Base-by-base conservation (phyloP, 64 coral and sea anemone species). In the Acropora tenuis region DNA sequence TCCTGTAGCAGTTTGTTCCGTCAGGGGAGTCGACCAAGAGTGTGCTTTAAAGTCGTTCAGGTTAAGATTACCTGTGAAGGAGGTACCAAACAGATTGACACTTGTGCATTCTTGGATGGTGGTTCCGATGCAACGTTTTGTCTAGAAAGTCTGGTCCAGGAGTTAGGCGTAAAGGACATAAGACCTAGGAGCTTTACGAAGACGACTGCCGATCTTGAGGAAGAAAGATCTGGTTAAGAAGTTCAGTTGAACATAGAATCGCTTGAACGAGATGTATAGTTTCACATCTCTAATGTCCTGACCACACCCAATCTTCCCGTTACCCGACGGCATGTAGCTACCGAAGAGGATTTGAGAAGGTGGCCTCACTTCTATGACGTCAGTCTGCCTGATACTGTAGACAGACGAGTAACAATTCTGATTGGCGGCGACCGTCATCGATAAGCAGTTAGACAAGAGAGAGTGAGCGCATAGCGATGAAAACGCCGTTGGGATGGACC, bases 41-140 rank as follows among this genome's bases (percentile, higher is more conserved):
- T 96, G 58, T 93, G 91, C 53, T 93, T 93, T 41, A 96, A 96
- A 77, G 90, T 89, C 55, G 77, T 95, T 41, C 94, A 84, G 11
- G 89, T 92, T 5, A 92, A 82, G 47, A 86, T 95, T 74, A 69
- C 71, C n/a, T 30, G 78, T 71, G 61, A 57, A 12, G 68, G 76
- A 18, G 82, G 78, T 30, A 74, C 80, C 17, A 95, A 83, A 50
- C 30, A 95, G 57, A 88, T 88, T 4, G 81, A 53, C 44, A 89
- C 86, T 11, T 88, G 80, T 63, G 92, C 92, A 15, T 93, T 93
- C 47, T 49, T 93, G 4, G 92, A 93, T 52, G 66, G 86, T 61
- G 92, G 92, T 5, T 93, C 85, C 61, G 92, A 93, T 47, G 53
- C 86, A 46, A 93, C 76, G 45, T 75, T 95, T 12, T 95, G 78